Percentiles rank a stretch among this genome's conserved stretches.
phyloP scores from a whole-genome alignment of 1,140 invertebrate genomes.

The Drosophila neocordata region DNA sequence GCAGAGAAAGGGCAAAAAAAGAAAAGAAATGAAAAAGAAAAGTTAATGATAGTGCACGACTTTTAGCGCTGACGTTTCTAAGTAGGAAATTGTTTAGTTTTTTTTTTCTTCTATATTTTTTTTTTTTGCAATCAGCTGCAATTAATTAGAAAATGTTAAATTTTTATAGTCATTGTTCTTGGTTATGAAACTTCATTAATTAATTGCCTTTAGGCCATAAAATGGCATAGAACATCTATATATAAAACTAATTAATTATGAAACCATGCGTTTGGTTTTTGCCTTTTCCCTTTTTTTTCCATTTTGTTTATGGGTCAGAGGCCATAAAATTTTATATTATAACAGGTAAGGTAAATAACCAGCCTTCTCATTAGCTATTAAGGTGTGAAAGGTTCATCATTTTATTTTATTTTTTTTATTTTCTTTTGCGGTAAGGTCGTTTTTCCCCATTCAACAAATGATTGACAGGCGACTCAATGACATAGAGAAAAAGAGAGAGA shows the following conservation, averaged over 20 bases:
- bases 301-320: slow-evolving; percentile 45
- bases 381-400: slow-evolving; percentile 65
- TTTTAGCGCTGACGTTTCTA: background rate
- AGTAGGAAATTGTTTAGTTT: background rate
- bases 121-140: background rate
- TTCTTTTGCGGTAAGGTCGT: slow-evolving; percentile 17
- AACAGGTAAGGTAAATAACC: slow-evolving; percentile 28
- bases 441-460: slow-evolving; percentile 14
- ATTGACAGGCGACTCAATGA: slow-evolving; percentile 30
- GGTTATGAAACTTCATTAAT: background rate
- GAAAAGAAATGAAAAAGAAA: background rate
- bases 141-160: background rate
- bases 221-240: background rate
- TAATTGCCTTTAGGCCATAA: background rate
- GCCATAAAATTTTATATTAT: slow-evolving; percentile 56
- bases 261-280: too few species aligned
- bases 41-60: background rate
- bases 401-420: slow-evolving; percentile 9
- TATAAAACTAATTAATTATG: slow-evolving; percentile 3
- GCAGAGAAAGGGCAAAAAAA: slow-evolving; percentile 2
- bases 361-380: slow-evolving; percentile 25
- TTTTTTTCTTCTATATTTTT: background rate
- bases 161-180: background rate
- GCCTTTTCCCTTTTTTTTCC: background rate
- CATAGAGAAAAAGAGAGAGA: background rate